A percentile compares a stretch with the other conserved stretches of the same genome.
Evolutionary conservation across 2,113 vertebrate species (phyloP).

Genomic region (Sarotherodon lohbergeri): DNA sequence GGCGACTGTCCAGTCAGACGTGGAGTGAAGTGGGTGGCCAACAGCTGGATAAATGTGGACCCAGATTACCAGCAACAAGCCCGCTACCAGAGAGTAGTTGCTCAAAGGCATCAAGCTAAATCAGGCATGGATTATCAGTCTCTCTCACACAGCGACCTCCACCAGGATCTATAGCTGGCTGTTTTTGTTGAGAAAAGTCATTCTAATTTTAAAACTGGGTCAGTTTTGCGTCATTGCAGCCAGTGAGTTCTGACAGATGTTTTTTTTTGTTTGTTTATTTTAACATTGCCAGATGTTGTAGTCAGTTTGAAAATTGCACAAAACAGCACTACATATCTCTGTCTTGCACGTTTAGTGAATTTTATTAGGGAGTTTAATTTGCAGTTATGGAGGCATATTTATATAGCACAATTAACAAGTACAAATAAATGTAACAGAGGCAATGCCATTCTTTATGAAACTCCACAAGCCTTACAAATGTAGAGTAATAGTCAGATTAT

Average conservation of each 20-base stretch:
- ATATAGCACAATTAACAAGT: neutral
- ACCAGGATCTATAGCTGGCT: constrained; percentile 61
- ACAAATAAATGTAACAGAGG: neutral
- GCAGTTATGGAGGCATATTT: neutral
- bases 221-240: neutral
- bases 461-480: neutral
- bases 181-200: neutral
- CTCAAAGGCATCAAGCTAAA: constrained; percentile 67
- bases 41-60: constrained; percentile 95
- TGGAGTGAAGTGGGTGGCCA: constrained; percentile 93
- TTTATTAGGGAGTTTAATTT: neutral
- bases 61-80: constrained; percentile 84
- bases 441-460: neutral
- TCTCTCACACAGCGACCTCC: constrained; percentile 63
- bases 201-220: neutral
- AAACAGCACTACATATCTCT: neutral
- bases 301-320: constrained; percentile 12
- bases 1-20: constrained; percentile 87
- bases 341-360: neutral
- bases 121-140: constrained; percentile 38
- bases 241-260: neutral
- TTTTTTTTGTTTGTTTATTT: neutral
- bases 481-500: neutral
- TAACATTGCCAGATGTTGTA: neutral
- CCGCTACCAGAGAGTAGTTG: constrained; percentile 87